Base-by-base conservation (phyloP, 2,113 vertebrate genomes). In the Ictalurus punctatus region DNA sequence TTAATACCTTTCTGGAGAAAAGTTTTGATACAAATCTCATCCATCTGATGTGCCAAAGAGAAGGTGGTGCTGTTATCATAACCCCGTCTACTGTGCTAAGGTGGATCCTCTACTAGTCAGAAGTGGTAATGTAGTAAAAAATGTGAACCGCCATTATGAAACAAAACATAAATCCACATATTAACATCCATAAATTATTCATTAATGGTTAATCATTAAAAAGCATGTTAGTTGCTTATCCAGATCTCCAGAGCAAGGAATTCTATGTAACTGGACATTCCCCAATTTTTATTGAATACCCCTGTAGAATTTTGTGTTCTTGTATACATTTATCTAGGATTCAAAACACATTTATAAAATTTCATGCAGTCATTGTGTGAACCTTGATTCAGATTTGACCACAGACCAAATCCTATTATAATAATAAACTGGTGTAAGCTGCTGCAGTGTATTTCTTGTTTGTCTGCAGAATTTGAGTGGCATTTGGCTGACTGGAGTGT, bases 401-500 rank as follows among this genome's bases (percentile, higher is more conserved):
- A 17, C 37, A 74, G 19, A 74, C 40, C 37, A 79, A 79, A 76
- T 52, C 40, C 6, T 48, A n/a, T 52, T 3, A 52, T 79, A 52
- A 27, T 78, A 48, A 79, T 52, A 14, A 25, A 48, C 21, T 56
- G 44, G 19, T 56, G n/a, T 23, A 82, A 12, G 6, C 9, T 40
- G 21, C 34, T 83, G 58, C 58, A 61, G 3, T 76, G 30, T 73
- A 16, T 86, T 10, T 59, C 23, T 83, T 90, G 14, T 90, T 48
- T 82, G 73, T 91, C 59, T 78, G 4, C 93, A 98, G 98, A 91
- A 90, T 95, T 94, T 23, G 90, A 85, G 23, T 98, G 98, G 97
- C 94, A 94, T 71, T 94, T 96, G 25, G 93, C 94, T 0, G 94
- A 96, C 79, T 98, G 96, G 97, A 95, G 93, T 0, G 83, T 86